These are phyloP conservation scores for Apotomis betuletana DNA, from an alignment of 2,888 invertebrate genomes.

Conservation along the genomic window DNA sequence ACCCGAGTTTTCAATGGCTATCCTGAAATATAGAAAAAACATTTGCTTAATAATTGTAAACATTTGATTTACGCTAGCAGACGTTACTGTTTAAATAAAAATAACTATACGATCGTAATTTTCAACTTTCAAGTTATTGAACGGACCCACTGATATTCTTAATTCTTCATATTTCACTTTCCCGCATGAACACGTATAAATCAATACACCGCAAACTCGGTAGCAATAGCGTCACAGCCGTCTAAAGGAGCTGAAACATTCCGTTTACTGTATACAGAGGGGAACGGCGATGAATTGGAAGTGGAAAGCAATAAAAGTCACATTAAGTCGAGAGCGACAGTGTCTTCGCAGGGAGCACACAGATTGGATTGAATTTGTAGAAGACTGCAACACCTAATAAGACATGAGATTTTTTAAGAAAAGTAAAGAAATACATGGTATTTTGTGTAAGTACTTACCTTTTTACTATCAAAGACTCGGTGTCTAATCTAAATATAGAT, in stretches of 20 bases:
- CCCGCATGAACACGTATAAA: conserved; percentile 3
- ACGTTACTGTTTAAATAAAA: too few relatives aligned
- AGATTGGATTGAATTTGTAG: conserved; percentile 63
- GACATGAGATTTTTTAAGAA: not conserved
- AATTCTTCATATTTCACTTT: conserved; percentile 1
- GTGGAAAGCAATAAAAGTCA: conserved; percentile 76
- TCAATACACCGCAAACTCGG: conserved; percentile 25
- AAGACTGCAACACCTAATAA: conserved; percentile 48
- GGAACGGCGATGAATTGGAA: conserved; percentile 68
- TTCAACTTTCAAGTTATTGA: too few relatives aligned
- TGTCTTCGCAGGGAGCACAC: conserved; percentile 52
- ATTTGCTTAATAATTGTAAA: too few relatives aligned
- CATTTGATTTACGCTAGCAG: too few relatives aligned
- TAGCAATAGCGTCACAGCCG: conserved; percentile 29
- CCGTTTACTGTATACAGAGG: conserved; percentile 57
- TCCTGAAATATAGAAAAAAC: too few relatives aligned
- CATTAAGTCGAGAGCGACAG: conserved; percentile 76
- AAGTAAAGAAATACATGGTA: not conserved
- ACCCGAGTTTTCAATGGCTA: too few relatives aligned
- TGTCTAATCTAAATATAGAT: too few relatives aligned
- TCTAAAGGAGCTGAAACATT: conserved; percentile 54
- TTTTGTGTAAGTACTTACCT: too few relatives aligned
- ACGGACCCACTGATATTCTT: not conserved
- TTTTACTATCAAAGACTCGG: too few relatives aligned
- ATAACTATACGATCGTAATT: too few relatives aligned